Evolutionary conservation across 1,140 invertebrate species (phyloP).

Genomic region (Lineus longissimus): DNA sequence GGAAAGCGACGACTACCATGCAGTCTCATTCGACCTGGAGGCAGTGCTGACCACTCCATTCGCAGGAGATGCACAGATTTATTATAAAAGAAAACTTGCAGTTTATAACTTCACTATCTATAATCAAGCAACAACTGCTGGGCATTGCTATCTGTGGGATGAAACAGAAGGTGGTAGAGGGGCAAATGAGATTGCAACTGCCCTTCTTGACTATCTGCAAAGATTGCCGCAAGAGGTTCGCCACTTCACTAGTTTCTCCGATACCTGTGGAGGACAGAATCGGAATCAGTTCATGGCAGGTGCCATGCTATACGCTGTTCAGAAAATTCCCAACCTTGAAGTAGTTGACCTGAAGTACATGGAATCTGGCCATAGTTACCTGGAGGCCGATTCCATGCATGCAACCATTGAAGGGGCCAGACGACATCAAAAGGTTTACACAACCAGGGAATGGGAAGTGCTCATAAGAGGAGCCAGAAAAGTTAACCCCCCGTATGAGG

Average conservation of each 20-base stretch:
- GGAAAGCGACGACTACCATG: conserved; percentile 4
- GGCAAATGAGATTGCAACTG: conserved; percentile 19
- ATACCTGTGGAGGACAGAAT: conserved; percentile 25
- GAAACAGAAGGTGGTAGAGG: conserved; percentile 16
- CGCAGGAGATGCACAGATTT: conserved; percentile 4
- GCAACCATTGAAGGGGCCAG: conserved; percentile 13
- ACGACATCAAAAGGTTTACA: conserved; percentile 16
- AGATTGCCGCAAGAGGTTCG: conserved; percentile 7
- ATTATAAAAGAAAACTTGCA: too few relatives aligned
- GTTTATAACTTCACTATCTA: conserved; percentile 25
- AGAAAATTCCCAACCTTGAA: neutral
- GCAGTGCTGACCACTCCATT: conserved; percentile 17
- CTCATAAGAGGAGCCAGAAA: too few relatives aligned
- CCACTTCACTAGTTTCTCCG: conserved; percentile 17
- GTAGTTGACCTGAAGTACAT: conserved; percentile 23
- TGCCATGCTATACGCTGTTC: conserved; percentile 3
- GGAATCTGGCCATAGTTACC: conserved; percentile 21
- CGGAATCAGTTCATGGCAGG: conserved; percentile 18
- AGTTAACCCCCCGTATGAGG: too few relatives aligned
- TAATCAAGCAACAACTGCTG: conserved; percentile 8
- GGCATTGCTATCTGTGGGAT: conserved; percentile 19
- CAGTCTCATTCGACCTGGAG: conserved; percentile 19
- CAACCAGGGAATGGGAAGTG: conserved; percentile 11
- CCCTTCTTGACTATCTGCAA: conserved; percentile 13
- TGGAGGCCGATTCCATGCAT: conserved; percentile 23